Evolutionary conservation across 1,140 invertebrate species (phyloP).

Genomic region (Macrosteles quadrilineatus): DNA sequence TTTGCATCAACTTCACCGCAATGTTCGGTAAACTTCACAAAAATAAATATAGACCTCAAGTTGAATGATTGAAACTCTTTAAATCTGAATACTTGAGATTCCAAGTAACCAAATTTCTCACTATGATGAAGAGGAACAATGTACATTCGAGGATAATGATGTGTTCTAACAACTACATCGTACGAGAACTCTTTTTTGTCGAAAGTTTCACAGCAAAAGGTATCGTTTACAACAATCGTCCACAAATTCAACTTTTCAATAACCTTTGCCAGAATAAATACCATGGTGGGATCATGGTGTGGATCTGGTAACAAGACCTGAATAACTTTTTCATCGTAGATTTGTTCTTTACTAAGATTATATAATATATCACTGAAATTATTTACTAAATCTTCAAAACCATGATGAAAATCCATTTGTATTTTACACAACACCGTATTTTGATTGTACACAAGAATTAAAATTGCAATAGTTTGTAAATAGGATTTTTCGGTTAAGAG

Average conservation of each 20-base stretch:
- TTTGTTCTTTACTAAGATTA: no score
- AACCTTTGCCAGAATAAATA: background rate
- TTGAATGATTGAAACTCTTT: background rate
- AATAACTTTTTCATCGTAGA: background rate
- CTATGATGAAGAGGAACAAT: background rate
- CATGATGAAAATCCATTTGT: no score
- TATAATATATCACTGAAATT: no score
- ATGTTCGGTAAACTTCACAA: background rate
- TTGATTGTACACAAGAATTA: no score
- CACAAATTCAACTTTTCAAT: background rate
- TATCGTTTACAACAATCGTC: background rate
- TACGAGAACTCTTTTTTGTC: background rate
- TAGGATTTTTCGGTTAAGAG: no score
- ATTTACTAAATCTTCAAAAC: no score
- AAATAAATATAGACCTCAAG: background rate
- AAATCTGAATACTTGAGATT: background rate
- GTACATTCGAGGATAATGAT: background rate
- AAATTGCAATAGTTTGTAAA: no score
- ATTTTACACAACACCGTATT: no score
- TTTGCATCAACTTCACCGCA: background rate
- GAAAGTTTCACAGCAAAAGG: background rate
- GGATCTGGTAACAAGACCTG: background rate
- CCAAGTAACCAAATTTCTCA: background rate
- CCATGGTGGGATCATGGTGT: background rate
- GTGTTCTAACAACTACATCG: background rate